Evolutionary conservation across 2,113 vertebrate genomes (phyloP).

Genomic region (Oryzias celebensis): DNA sequence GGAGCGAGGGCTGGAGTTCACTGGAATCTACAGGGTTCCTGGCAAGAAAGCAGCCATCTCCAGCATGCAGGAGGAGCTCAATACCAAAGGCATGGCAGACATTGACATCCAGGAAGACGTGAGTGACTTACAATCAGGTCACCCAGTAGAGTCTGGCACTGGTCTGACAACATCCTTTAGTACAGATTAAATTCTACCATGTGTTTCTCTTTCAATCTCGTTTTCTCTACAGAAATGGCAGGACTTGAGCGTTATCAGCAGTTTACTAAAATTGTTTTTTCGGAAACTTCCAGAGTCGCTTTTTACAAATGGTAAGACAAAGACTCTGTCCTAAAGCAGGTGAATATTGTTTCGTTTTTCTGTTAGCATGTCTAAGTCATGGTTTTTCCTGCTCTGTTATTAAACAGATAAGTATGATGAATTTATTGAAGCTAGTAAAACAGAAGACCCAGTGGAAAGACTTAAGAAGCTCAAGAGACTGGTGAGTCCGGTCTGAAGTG

Average conservation of each 20-base stretch:
- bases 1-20: slow-evolving; percentile 95
- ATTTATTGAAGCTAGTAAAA: slow-evolving; percentile 96
- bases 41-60: slow-evolving; percentile 98
- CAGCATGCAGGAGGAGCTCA: slow-evolving; percentile 97
- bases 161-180: slow-evolving; percentile 1
- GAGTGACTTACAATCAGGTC: slow-evolving; percentile 47
- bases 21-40: slow-evolving; percentile 96
- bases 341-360: background rate
- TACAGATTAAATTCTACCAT: slow-evolving; percentile 6
- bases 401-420: slow-evolving; percentile 89
- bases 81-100: slow-evolving; percentile 90
- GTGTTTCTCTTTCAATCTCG: background rate
- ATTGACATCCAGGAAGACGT: slow-evolving; percentile 88
- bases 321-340: slow-evolving; percentile 36
- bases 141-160: background rate
- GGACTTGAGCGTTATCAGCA: slow-evolving; percentile 98
- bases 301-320: slow-evolving; percentile 97
- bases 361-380: background rate
- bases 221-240: slow-evolving; percentile 89
- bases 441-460: slow-evolving; percentile 90
- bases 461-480: slow-evolving; percentile 92
- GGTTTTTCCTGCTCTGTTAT: slow-evolving; percentile 33
- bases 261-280: slow-evolving; percentile 98
- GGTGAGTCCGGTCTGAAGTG: slow-evolving; percentile 75
- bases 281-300: slow-evolving; percentile 97